Conservation (phyloP, 53 echinoderm and acorn worm species). For the Luidia sarsii region DNA sequence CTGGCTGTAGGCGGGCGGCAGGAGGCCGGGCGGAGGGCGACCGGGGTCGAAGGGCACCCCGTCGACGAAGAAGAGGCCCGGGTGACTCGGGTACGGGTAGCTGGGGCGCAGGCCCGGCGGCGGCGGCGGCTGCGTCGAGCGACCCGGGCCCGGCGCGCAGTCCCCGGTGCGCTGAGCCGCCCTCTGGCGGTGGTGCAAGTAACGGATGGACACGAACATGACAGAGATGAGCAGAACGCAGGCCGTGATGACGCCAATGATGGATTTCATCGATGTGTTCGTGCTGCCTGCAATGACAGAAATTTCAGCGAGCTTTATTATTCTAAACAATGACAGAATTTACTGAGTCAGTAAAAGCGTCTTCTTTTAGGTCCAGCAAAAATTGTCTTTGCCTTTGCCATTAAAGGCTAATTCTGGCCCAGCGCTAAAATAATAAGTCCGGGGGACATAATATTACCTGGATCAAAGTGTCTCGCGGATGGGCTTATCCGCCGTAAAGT, state of each 20-base stretch:
- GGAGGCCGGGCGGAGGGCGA: constrained; percentile 1
- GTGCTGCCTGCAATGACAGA: neutral
- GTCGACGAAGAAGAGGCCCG: constrained; percentile 26
- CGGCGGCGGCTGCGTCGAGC: too few species aligned
- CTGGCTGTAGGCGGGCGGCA: constrained; percentile 34
- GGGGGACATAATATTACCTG: too few species aligned
- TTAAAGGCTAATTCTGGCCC: too few species aligned
- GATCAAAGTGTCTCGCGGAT: too few species aligned
- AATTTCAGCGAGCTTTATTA: too few species aligned
- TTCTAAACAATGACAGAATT: too few species aligned
- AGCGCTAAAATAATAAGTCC: too few species aligned
- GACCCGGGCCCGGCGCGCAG: neutral
- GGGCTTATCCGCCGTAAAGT: too few species aligned
- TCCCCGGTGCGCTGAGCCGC: neutral
- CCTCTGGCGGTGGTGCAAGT: constrained; percentile 20
- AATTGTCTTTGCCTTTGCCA: too few species aligned
- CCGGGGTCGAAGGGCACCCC: constrained; percentile 4
- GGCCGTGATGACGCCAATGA: constrained; percentile 24
- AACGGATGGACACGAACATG: neutral
- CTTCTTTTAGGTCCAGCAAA: too few species aligned
- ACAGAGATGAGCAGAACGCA: neutral
- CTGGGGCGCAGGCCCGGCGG: neutral
- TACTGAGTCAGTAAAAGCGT: too few species aligned
- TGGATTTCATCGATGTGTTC: neutral
- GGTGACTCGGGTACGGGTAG: constrained; percentile 2